phyloP scores from a whole-genome alignment of 2,888 invertebrate species.

The Lepidocyrtinus sp. region DNA sequence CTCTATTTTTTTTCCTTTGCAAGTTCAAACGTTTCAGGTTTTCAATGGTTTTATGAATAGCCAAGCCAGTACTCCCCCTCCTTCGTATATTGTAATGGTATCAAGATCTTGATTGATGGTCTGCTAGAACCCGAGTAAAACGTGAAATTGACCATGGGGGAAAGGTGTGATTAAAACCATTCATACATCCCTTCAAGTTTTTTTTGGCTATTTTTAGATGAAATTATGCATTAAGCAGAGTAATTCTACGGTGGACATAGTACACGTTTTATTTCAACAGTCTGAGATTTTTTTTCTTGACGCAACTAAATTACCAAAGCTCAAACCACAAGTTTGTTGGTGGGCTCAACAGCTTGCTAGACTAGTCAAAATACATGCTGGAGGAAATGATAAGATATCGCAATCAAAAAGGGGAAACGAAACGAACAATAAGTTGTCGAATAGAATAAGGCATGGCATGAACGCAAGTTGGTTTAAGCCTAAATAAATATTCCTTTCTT shows the following conservation, averaged over 20 bases:
- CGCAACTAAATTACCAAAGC: too few species aligned
- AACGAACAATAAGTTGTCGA: conserved; percentile 1
- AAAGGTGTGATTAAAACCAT: conserved; percentile 55
- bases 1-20: too few species aligned
- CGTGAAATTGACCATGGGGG: conserved; percentile 43
- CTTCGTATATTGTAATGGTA: not conserved
- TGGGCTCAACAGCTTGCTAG: conserved; percentile 5
- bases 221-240: not conserved
- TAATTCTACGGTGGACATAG: too few species aligned
- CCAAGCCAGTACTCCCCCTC: not conserved
- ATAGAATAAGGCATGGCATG: too few species aligned
- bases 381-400: conserved; percentile 18
- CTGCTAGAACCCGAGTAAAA: not conserved
- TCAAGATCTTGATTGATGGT: conserved; percentile 42
- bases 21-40: not conserved
- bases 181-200: not conserved
- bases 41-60: not conserved
- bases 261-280: too few species aligned
- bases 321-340: not conserved
- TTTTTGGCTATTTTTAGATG: conserved; percentile 2
- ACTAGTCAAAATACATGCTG: not conserved
- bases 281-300: too few species aligned
- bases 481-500: too few species aligned
- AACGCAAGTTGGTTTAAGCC: too few species aligned
- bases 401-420: conserved; percentile 6